Percentiles rank a stretch among this genome's conserved stretches.
Conservation (phyloP, 2,888 invertebrate genomes). For the Oxycera nigricornis region DNA sequence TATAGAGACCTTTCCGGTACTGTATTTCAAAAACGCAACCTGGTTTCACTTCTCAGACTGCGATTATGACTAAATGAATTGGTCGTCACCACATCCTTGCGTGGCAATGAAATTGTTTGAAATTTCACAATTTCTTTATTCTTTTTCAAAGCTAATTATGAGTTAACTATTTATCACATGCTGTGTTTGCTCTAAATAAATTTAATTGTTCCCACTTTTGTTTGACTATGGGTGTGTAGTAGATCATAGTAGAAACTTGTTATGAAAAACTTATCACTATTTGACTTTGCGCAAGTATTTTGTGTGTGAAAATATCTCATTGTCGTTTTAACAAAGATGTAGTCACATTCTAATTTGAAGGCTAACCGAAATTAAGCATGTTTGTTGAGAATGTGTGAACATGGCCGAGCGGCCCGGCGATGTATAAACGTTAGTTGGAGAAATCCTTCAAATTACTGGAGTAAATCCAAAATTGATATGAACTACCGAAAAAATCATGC, state of each 20-base stretch:
- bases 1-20: not conserved
- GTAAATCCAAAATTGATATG: too few species aligned
- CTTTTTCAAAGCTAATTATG: conserved; percentile 28
- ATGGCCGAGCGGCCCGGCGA: too few species aligned
- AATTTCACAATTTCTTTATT: conserved; percentile 4
- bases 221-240: conserved; percentile 21
- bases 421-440: too few species aligned
- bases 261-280: conserved; percentile 27
- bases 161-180: conserved; percentile 22
- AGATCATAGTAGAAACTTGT: conserved; percentile 25
- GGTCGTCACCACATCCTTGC: not conserved
- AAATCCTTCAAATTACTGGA: too few species aligned
- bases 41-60: not conserved
- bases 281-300: conserved; percentile 14
- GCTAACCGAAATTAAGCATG: too few species aligned
- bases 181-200: conserved; percentile 37
- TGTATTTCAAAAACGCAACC: not conserved
- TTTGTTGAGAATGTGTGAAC: too few species aligned
- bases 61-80: not conserved
- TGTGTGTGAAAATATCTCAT: conserved; percentile 9
- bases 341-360: not conserved
- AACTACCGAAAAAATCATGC: too few species aligned
- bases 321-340: not conserved
- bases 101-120: conserved; percentile 10
- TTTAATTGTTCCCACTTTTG: conserved; percentile 33